phyloP scores from a whole-genome alignment of 2,888 invertebrate genomes.

The Aspidapion aeneum region DNA sequence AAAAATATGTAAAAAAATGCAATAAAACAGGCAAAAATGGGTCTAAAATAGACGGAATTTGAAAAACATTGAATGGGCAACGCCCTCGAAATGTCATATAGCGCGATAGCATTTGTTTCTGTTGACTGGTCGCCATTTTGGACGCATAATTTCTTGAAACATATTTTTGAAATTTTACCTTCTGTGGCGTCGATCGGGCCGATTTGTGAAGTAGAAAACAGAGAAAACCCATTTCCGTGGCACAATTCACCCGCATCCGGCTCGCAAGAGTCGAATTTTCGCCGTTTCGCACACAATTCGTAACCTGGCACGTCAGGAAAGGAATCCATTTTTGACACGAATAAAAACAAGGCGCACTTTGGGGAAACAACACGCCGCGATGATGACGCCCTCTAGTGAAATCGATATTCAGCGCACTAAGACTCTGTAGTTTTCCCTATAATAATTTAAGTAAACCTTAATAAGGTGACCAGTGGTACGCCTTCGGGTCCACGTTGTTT shows the following conservation, averaged over 20 bases:
- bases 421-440: no score
- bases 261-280: conserved; percentile 44
- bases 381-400: no score
- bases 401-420: no score
- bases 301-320: conserved; percentile 47
- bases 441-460: no score
- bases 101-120: conserved; percentile 42
- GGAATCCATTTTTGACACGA: conserved; percentile 51
- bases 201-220: conserved; percentile 40
- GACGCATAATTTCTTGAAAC: conserved; percentile 44
- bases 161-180: conserved; percentile 50
- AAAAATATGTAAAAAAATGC: conserved; percentile 17
- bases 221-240: conserved; percentile 41
- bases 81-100: conserved; percentile 48
- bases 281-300: conserved; percentile 47
- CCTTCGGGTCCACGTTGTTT: no score
- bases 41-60: neutral
- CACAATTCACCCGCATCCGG: conserved; percentile 44
- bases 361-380: no score
- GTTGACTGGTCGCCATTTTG: conserved; percentile 47
- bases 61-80: conserved; percentile 31
- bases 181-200: conserved; percentile 43
- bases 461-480: no score
- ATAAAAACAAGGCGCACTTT: no score
- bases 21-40: conserved; percentile 13